Evolutionary conservation across 2,797 vertebrate genomes (phyloP), one percentile per base, ranked within the genome.

Genomic region (Myotis pilosus): DNA sequence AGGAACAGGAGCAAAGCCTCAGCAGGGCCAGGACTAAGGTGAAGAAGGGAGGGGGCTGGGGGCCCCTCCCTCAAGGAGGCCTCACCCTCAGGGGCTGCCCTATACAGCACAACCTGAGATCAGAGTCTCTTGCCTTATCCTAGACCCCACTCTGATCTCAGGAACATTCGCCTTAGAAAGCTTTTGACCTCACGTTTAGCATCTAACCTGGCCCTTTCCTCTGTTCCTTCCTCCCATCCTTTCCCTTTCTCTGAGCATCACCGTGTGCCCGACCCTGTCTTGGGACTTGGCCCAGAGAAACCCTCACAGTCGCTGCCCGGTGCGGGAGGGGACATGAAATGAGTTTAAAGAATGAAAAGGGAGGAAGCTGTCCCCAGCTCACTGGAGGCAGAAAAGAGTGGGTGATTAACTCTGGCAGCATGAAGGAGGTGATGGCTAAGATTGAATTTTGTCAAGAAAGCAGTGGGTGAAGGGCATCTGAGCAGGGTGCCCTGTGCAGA

Each of bases 21-120:
- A 0, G 15, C 10, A 17, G 22, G 66, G 22, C 68, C 0, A 0
- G 74, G 22, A 5, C 19, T 0, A 2, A 8, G 1, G 0, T 12
- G 51, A 57, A 71, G 30, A 30, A 38, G 36, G 66, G 4, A 10
- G n/a, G 25, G 8, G 3, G 6, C 2, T 9, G 5, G 5, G 68
- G 19, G 8, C 4, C 20, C 23, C 44, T 1, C 15, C 0, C 28
- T 11, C 16, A n/a, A 36, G 64, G 25, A 53, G 49, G 15, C 17
- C 41, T 17, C 1, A 0, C 57, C 15, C 20, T 51, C 17, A 2
- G 69, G 8, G 20, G 33, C 75, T 10, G 1, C 9, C 22, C 4
- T 8, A 16, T 30, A 22, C 0, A 0, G 1, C 3, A 38, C 22
- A 15, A 5, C 5, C 33, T 7, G 57, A 55, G 51, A 41, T 3